phyloP scores from a whole-genome alignment of 2,113 vertebrate genomes.

The Bettongia penicillata region DNA sequence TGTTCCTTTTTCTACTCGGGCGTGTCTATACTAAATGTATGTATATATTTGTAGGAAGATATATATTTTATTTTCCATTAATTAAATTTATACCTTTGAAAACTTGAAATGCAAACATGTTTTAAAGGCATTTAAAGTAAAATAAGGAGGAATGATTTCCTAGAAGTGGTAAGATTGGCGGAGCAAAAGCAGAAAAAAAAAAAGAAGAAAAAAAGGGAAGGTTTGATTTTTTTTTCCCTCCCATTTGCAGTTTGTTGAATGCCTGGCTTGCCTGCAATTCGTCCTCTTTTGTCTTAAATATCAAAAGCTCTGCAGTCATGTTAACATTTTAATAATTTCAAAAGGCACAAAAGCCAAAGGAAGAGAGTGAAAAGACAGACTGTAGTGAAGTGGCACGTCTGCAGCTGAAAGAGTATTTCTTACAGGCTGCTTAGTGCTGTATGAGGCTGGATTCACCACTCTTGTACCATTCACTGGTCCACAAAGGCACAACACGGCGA shows the following conservation, averaged over 20 bases:
- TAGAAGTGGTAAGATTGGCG: conserved; percentile 81
- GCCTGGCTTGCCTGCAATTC: conserved; percentile 88
- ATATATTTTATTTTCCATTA: conserved; percentile 75
- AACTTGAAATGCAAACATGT: conserved; percentile 80
- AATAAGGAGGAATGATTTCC: conserved; percentile 80
- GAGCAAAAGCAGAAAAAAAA: conserved; percentile 81
- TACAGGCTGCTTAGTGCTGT: conserved; percentile 83
- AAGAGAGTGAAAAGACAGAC: conserved; percentile 87
- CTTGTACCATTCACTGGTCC: conserved; percentile 87
- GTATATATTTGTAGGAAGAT: not conserved
- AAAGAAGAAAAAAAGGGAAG: conserved; percentile 71
- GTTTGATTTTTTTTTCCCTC: conserved; percentile 82
- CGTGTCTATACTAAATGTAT: conserved; percentile 64
- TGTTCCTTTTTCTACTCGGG: conserved; percentile 80
- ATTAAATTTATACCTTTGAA: conserved; percentile 83
- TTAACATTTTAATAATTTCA: conserved; percentile 99
- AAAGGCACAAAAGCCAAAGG: conserved; percentile 88
- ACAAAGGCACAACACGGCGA: conserved; percentile 87
- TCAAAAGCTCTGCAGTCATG: conserved; percentile 95
- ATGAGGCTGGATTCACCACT: conserved; percentile 85
- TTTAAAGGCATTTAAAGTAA: conserved; percentile 78
- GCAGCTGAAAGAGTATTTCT: conserved; percentile 87
- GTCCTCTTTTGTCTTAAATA: conserved; percentile 99
- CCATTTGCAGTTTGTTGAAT: conserved; percentile 90
- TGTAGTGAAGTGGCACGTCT: conserved; percentile 89